Percentiles rank a stretch among this genome's conserved stretches.
Conservation (phyloP, 2,888 invertebrate species). For the Balanococcus diminutus region DNA sequence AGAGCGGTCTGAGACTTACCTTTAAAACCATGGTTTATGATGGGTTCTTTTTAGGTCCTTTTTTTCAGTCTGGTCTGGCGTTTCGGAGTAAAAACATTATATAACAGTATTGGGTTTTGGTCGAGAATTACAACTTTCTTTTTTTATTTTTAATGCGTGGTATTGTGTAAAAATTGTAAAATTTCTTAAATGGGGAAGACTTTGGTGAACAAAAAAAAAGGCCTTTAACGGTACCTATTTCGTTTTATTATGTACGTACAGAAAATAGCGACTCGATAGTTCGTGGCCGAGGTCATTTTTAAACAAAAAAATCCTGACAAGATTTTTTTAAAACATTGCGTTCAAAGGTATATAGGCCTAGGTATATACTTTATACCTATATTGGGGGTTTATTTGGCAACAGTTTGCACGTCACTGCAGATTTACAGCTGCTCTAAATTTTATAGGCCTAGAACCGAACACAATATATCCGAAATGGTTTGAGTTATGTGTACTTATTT, state of each 20-base stretch:
- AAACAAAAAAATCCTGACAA: not conserved
- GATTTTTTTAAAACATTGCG: not conserved
- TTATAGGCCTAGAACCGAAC: not conserved
- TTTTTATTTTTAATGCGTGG: not conserved
- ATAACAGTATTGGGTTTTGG: not conserved
- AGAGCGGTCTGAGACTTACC: not conserved
- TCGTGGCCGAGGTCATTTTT: not conserved
- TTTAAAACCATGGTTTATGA: not conserved
- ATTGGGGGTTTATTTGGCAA: not conserved
- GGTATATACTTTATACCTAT: too few species aligned
- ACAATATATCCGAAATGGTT: not conserved
- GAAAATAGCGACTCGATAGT: not conserved
- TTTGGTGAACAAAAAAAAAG: not conserved
- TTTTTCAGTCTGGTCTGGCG: not conserved
- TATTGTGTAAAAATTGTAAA: slow-evolving; percentile 5
- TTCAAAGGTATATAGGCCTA: not conserved
- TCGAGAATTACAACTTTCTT: not conserved
- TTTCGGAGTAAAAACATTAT: not conserved
- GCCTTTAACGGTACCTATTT: not conserved
- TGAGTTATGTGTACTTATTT: not conserved
- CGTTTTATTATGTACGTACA: not conserved
- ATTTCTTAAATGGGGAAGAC: not conserved
- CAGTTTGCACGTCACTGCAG: not conserved
- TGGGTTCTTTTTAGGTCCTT: not conserved
- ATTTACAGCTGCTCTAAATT: not conserved